A percentile compares a stretch with the other conserved stretches of the same genome.
phyloP scores from a whole-genome alignment of 2,113 vertebrate species.

The Cinclus cinclus region DNA sequence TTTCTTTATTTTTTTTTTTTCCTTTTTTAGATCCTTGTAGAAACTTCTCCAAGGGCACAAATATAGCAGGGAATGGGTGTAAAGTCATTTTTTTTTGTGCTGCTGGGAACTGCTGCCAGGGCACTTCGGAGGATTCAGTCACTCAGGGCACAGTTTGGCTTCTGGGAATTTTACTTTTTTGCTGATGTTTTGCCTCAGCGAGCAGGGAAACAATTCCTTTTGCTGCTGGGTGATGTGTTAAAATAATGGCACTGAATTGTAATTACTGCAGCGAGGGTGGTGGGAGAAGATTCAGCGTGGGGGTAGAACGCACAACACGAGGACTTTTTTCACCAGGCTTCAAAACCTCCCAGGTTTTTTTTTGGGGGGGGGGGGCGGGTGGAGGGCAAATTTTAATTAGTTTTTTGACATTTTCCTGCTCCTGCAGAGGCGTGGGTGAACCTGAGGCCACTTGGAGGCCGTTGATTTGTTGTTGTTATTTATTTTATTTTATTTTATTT shows the following conservation, averaged over 20 bases:
- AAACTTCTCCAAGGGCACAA: background rate
- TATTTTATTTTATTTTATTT: background rate
- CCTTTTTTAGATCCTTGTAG: no score
- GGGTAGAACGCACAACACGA: accelerated
- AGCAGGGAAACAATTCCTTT: background rate
- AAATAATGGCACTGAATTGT: background rate
- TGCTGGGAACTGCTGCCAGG: accelerated
- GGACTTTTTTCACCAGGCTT: background rate
- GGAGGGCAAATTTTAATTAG: background rate
- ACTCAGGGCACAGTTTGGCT: background rate
- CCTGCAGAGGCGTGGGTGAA: background rate
- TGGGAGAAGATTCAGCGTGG: accelerated
- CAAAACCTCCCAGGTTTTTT: background rate
- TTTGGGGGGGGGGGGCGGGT: no score
- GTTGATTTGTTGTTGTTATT: background rate
- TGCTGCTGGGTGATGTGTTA: background rate
- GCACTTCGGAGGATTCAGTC: background rate
- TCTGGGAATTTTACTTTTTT: background rate
- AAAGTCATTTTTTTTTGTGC: background rate
- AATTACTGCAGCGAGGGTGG: background rate
- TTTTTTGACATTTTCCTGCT: background rate
- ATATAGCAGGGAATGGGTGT: accelerated
- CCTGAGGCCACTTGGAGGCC: accelerated
- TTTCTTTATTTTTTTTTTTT: no score
- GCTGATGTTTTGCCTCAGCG: background rate